Evolutionary conservation across 2,797 vertebrate genomes (phyloP).

Genomic region (Moxostoma hubbsi): DNA sequence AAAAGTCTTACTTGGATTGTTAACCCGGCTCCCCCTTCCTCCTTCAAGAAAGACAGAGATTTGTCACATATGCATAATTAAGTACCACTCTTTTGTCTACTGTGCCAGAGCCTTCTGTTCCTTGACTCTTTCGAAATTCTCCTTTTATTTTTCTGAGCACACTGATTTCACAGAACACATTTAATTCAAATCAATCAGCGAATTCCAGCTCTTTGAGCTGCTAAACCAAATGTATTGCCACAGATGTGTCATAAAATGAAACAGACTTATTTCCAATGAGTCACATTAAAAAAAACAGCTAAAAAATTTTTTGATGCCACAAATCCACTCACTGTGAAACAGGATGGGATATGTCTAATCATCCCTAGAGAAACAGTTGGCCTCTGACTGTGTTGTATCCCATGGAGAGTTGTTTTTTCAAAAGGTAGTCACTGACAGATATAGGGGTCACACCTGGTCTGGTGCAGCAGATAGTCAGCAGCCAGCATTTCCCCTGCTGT

Average conservation of each 20-base stretch:
- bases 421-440: slow-evolving; percentile 62
- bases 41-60: too few species aligned
- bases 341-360: slow-evolving; percentile 62
- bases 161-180: not conserved
- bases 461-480: slow-evolving; percentile 49
- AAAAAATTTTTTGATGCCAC: slow-evolving; percentile 21
- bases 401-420: slow-evolving; percentile 45
- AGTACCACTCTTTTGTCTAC: slow-evolving; percentile 40
- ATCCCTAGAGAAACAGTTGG: slow-evolving; percentile 62
- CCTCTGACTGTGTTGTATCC: slow-evolving; percentile 35
- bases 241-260: slow-evolving; percentile 23
- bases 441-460: slow-evolving; percentile 68
- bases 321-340: slow-evolving; percentile 57
- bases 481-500: slow-evolving; percentile 61
- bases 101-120: slow-evolving; percentile 42
- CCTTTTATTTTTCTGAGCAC: slow-evolving; percentile 19
- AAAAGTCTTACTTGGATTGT: too few species aligned
- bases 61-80: slow-evolving; percentile 16
- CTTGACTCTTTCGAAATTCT: slow-evolving; percentile 25
- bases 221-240: slow-evolving; percentile 21
- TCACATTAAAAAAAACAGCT: slow-evolving; percentile 1
- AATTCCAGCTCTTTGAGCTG: slow-evolving; percentile 6
- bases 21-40: too few species aligned
- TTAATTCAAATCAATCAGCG: slow-evolving; percentile 29
- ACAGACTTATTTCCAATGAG: slow-evolving; percentile 40